These are phyloP conservation scores for Doryteuthis pealeii DNA, from an alignment of 1,140 invertebrate genomes.

Conservation along the genomic window DNA sequence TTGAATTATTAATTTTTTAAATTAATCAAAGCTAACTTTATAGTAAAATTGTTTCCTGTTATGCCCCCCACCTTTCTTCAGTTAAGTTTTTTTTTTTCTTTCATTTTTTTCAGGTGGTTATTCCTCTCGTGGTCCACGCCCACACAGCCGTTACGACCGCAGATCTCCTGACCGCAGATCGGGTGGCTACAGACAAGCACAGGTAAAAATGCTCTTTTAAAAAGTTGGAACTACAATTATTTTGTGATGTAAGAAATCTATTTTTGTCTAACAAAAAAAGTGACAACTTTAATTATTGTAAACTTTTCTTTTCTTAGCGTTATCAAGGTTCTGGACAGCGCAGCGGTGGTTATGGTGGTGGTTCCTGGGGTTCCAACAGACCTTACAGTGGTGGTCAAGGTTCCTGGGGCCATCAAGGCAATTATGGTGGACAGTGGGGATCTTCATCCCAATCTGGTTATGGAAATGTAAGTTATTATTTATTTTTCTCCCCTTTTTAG, in stretches of 20 bases:
- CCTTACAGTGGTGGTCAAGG: conserved; percentile 7
- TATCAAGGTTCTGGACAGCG: neutral
- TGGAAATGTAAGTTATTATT: conserved; percentile 2
- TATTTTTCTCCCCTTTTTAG: no score
- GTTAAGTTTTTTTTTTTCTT: neutral
- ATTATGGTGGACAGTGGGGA: conserved; percentile 9
- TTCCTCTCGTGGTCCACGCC: neutral
- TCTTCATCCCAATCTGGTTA: conserved; percentile 3
- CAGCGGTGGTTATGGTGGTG: neutral
- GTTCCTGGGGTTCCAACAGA: conserved; percentile 1
- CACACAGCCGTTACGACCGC: neutral
- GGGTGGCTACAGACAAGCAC: neutral
- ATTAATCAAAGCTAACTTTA: no score
- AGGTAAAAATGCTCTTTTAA: neutral
- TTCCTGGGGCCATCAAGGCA: conserved; percentile 7
- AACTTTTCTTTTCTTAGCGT: neutral
- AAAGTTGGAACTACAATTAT: no score
- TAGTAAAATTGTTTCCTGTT: no score
- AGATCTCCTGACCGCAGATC: conserved; percentile 1
- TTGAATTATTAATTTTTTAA: no score
- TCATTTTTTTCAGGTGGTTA: conserved; percentile 6
- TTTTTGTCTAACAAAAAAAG: no score
- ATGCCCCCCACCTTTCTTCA: no score
- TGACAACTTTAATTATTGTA: no score
- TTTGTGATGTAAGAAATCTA: no score